Conservation (phyloP, 2,113 vertebrate genomes). For the Sturnira hondurensis region DNA sequence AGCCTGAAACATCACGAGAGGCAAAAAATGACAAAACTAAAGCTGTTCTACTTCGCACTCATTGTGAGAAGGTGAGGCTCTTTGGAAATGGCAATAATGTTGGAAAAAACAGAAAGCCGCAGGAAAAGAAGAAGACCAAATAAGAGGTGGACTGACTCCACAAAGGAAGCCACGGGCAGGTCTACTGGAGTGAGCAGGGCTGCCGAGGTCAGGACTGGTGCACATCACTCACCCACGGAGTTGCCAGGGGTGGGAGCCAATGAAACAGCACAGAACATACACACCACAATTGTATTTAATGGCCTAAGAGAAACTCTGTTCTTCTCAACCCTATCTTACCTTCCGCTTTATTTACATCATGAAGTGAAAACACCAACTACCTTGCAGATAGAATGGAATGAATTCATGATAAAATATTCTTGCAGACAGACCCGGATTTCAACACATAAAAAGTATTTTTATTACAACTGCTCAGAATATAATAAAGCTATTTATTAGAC, state of each 20-base stretch:
- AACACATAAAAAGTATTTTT: neutral
- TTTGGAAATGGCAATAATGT: neutral
- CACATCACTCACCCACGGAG: too few species aligned
- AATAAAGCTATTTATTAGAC: neutral
- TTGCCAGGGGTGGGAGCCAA: neutral
- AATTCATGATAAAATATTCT: neutral
- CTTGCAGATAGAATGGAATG: neutral
- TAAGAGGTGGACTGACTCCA: neutral
- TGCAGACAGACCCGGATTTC: neutral
- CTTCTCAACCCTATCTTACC: neutral
- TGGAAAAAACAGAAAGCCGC: neutral
- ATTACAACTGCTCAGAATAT: neutral
- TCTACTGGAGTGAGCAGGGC: neutral
- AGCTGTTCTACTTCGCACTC: too few species aligned
- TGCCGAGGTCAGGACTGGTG: neutral
- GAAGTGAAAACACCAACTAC: neutral
- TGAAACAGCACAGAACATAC: too few species aligned
- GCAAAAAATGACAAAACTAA: too few species aligned
- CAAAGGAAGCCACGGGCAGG: neutral
- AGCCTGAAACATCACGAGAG: neutral
- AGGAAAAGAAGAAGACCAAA: neutral
- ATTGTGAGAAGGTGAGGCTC: neutral
- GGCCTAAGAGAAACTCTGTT: neutral
- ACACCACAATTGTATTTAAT: neutral
- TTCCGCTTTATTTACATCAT: neutral